Evolutionary conservation across 2,797 vertebrate species (phyloP), one percentile per base, ranked within the genome.

Genomic region (Psittacula derbiana): DNA sequence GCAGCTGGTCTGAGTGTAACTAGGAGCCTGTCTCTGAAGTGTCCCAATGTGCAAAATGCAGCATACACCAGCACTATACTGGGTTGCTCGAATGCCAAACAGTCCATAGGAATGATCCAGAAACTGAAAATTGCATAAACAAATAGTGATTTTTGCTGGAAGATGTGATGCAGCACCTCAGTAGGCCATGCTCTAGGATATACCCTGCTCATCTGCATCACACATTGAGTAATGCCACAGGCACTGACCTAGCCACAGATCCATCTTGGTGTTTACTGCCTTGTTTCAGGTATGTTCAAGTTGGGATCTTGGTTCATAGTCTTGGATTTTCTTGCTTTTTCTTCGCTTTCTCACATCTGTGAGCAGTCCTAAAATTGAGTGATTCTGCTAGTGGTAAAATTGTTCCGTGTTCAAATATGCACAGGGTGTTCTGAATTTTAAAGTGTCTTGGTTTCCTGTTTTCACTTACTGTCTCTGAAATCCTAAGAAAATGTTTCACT

Each of bases 211-310:
- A 4, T 24, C 71, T 16, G n/a, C 18, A 3, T 60, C 30, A 28
- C 12, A 4, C 12, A 2, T 30, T 2, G 0, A 57, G 47, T 10
- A 21, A 15, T n/a, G 47, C 47, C 60, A 3, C 2, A 0, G 53
- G 21, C 72, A 28, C 30, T 19, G 23, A 23, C 27, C 38, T 31
- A 13, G 5, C 60, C 66, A 33, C 38, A 78, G 28, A 41, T 57
- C 43, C 18, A 8, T 57, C 19, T 40, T 72, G 30, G 9, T 62
- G 3, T 38, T 78, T n/a, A 25, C 52, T 15, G 23, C 23, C 20
- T 80, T 50, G 5, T 49, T 71, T 65, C 58, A 41, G 16, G 44
- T 61, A 16, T 46, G 31, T 79, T 49, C 16, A 12, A 33, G 36
- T 33, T 79, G 40, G 11, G 10, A 49, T 61, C 36, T 74, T 55